Evolutionary conservation across 2,113 vertebrate genomes (phyloP).

Genomic region (Hypocryptadius cinnamomeus): DNA sequence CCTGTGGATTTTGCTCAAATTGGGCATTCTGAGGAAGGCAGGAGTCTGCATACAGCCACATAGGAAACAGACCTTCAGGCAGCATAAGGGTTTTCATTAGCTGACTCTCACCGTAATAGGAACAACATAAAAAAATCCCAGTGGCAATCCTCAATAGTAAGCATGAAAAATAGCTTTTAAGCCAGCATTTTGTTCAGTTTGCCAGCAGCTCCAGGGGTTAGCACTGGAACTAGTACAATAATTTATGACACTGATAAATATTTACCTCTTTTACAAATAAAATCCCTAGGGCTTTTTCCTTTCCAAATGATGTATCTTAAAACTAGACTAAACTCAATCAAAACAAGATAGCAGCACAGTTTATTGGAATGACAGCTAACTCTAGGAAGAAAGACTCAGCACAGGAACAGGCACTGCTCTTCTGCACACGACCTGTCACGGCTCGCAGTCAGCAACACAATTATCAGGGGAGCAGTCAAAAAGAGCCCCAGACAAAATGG

Average conservation of each 20-base stretch:
- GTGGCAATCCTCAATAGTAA: background rate
- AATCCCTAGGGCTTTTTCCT: background rate
- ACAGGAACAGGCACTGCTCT: background rate
- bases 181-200: background rate
- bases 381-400: background rate
- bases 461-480: background rate
- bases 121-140: background rate
- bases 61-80: background rate
- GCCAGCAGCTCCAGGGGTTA: background rate
- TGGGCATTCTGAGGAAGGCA: background rate
- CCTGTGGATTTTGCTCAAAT: background rate
- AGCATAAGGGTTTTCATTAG: background rate
- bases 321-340: background rate
- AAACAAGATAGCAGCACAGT: background rate
- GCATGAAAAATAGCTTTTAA: background rate
- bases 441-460: background rate
- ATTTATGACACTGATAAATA: background rate
- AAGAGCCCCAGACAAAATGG: background rate
- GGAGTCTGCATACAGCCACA: background rate
- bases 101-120: background rate
- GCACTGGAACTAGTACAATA: background rate
- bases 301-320: background rate
- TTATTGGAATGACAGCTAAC: background rate
- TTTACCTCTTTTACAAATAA: background rate
- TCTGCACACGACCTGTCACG: rapidly evolving